Conservation (phyloP, 2,888 invertebrate species). For the Tenthredo notha region DNA sequence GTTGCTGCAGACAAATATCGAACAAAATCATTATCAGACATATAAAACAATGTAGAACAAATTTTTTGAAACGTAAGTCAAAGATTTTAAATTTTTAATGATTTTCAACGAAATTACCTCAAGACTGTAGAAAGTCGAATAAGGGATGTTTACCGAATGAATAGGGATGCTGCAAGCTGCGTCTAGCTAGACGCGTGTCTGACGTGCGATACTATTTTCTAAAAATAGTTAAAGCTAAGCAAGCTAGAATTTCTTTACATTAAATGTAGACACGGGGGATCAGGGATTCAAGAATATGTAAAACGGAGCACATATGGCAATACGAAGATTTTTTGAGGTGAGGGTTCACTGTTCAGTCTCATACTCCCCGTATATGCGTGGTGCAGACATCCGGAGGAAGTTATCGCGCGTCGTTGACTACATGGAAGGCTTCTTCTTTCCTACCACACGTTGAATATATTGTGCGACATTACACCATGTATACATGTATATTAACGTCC, state of each 20-base stretch:
- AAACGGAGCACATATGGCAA: conserved; percentile 48
- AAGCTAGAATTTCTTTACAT: conserved; percentile 19
- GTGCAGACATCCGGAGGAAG: conserved; percentile 67
- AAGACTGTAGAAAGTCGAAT: neutral
- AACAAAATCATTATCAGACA: neutral
- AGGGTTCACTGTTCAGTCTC: conserved; percentile 11
- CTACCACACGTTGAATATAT: conserved; percentile 11
- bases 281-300: neutral
- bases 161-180: neutral
- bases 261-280: neutral
- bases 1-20: neutral
- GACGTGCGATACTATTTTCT: conserved; percentile 52
- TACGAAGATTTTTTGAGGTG: conserved; percentile 27
- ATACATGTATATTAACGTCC: neutral
- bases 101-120: neutral
- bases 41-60: neutral
- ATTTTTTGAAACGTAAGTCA: neutral
- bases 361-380: conserved; percentile 5
- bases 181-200: conserved; percentile 11
- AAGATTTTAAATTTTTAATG: neutral
- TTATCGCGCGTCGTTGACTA: conserved; percentile 62
- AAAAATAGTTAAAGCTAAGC: conserved; percentile 42
- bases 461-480: conserved; percentile 25
- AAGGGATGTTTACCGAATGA: neutral
- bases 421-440: conserved; percentile 13